Evolutionary conservation across 2,797 vertebrate species (phyloP), one percentile per base, ranked within the genome.

Genomic region (Mus spretus): DNA sequence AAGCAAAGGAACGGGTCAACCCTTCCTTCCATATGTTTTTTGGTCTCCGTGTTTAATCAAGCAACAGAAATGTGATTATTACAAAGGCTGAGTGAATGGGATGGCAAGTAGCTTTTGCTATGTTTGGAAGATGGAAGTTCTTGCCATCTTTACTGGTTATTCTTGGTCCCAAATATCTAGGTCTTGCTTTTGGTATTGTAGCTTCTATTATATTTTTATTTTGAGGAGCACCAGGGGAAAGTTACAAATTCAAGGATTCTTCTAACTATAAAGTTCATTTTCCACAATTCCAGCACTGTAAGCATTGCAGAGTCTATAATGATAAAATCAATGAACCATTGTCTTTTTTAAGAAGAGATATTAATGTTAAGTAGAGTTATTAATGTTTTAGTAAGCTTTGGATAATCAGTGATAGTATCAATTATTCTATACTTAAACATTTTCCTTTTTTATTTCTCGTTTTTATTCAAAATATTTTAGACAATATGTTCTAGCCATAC

Each of bases 381-480:
- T 87, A 61, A 12, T 67, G 31, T 65, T 22, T 78, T 34, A 34
- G 40, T 93, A 89, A 10, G 2, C 59, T 93, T 31, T 72, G 67
- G 90, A 89, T 70, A 75, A 80, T 70, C 63, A 37, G 55, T 84
- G 24, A 40, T 63, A 77, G 80, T 77, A 80, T 50, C 6, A 65
- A 34, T 91, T 75, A 78, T 74, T 89, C 40, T 2, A 67, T 55
- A 31, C n/a, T 34, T 70, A 74, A 81, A 40, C 94, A 95, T 88
- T 50, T 77, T 80, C 82, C 86, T 40, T 82, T 55, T 20, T 83
- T 11, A 6, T 83, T 81, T 81, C 4, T 57, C 12, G 13, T 63
- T 63, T 44, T 11, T 47, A 31, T 47, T 31, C 15, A 44, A 84
- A 63, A 44, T 44, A 13, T 1, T 44, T 61, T 63, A 63, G 61